These are phyloP conservation scores for Gallinago stenura DNA, from an alignment of 2,797 vertebrate genomes.

Conservation along the genomic window DNA sequence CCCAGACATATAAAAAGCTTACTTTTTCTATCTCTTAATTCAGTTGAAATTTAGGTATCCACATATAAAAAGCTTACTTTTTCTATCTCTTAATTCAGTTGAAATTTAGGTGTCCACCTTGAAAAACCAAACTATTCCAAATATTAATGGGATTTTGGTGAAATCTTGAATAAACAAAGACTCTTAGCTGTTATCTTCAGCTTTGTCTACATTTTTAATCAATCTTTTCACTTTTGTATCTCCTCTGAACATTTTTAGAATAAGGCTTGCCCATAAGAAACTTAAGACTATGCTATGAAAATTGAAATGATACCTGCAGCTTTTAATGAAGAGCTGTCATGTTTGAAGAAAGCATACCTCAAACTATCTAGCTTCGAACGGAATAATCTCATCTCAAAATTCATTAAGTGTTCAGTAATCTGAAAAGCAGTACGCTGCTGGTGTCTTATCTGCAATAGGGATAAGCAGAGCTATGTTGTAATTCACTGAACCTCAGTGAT, in stretches of 20 bases:
- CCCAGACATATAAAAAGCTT: neutral
- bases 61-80: neutral
- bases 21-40: neutral
- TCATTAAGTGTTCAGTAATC: constrained; percentile 19
- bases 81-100: neutral
- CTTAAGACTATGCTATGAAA: neutral
- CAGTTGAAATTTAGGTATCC: neutral
- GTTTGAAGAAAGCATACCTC: constrained; percentile 13
- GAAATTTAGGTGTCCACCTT: neutral
- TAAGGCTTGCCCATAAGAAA: neutral
- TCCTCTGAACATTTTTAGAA: neutral
- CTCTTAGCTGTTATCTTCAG: neutral
- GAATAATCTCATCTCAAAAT: constrained; percentile 42
- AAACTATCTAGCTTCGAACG: constrained; percentile 5
- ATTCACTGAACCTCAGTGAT: neutral
- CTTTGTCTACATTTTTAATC: neutral
- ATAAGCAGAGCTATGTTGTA: constrained; percentile 19
- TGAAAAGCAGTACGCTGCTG: neutral
- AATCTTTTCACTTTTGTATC: neutral
- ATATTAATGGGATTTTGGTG: neutral
- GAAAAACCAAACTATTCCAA: neutral
- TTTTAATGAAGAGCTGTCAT: neutral
- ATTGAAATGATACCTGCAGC: neutral
- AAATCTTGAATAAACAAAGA: neutral
- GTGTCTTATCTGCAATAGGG: constrained; percentile 12